Percentiles rank a stretch among this genome's conserved stretches.
Evolutionary conservation across 2,888 invertebrate species (phyloP).

Genomic region (Archips crataeganus): DNA sequence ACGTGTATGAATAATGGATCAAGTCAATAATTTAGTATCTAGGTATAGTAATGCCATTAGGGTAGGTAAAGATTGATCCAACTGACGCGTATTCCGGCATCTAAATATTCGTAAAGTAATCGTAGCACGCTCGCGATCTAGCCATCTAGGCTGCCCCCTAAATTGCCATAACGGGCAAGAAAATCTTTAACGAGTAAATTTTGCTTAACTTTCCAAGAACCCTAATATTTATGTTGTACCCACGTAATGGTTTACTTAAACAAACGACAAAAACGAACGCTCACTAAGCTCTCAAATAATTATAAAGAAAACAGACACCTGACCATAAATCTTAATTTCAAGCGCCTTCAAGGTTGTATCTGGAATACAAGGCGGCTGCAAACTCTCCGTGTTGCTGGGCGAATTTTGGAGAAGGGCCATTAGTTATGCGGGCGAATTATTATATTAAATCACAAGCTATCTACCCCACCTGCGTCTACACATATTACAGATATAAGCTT

Average conservation of each 20-base stretch:
- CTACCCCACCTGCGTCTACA: background rate
- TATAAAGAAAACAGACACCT: slow-evolving; percentile 36
- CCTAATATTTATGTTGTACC: background rate
- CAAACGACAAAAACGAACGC: background rate
- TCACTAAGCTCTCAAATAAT: slow-evolving; percentile 16
- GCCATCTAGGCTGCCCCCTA: too few relatives aligned
- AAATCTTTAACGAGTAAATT: too few relatives aligned
- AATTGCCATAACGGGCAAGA: too few relatives aligned
- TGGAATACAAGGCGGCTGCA: slow-evolving; percentile 1
- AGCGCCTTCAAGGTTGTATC: slow-evolving; percentile 16
- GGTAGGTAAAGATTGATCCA: too few relatives aligned
- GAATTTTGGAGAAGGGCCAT: slow-evolving; percentile 6
- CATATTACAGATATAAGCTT: background rate
- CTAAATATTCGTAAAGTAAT: too few relatives aligned
- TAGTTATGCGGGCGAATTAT: slow-evolving; percentile 2
- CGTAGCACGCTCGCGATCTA: too few relatives aligned
- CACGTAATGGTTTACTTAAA: slow-evolving; percentile 27
- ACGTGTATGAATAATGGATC: too few relatives aligned
- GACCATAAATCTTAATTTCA: slow-evolving; percentile 29
- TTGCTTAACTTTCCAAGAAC: background rate
- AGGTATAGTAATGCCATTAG: too few relatives aligned
- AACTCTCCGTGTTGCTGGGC: background rate
- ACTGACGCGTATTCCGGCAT: too few relatives aligned
- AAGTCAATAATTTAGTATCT: too few relatives aligned
- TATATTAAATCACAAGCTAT: background rate